A percentile compares a stretch with the other conserved stretches of the same genome.
These are phyloP conservation scores for Callyntrura guangdongensis DNA, from an alignment of 2,888 invertebrate species.

Conservation along the genomic window DNA sequence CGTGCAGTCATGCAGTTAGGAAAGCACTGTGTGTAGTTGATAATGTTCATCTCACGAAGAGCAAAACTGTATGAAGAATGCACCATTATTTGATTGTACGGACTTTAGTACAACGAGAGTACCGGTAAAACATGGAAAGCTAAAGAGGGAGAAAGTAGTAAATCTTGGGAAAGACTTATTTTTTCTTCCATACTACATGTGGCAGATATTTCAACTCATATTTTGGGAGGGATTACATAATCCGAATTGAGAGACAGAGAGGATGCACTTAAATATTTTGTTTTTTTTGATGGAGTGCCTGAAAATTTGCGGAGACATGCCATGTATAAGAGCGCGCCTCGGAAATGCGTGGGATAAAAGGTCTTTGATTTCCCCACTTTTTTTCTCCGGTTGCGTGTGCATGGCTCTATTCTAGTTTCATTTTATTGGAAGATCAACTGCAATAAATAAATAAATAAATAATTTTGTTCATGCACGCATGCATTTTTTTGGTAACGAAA, in stretches of 20 bases:
- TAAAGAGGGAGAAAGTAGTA: not conserved
- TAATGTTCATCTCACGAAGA: not conserved
- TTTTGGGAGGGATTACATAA: conserved; percentile 11
- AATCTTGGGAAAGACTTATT: conserved; percentile 21
- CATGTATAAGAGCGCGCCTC: not conserved
- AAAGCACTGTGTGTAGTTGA: no score
- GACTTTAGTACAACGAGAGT: no score
- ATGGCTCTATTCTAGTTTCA: not conserved
- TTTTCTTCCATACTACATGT: not conserved
- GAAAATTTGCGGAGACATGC: conserved; percentile 26
- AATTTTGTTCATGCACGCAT: not conserved
- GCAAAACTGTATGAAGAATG: no score
- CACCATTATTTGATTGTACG: no score
- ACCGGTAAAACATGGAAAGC: not conserved
- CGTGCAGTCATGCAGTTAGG: conserved; percentile 40
- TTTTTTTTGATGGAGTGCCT: conserved; percentile 33
- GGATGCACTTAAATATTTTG: not conserved
- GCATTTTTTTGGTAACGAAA: not conserved
- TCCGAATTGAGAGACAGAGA: conserved; percentile 11
- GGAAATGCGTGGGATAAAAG: not conserved
- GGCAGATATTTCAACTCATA: not conserved
- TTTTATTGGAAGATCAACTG: not conserved
- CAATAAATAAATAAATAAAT: not conserved
- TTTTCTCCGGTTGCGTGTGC: not conserved
- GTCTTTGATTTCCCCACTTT: not conserved